Evolutionary conservation across 2,888 invertebrate genomes (phyloP).

Genomic region (Drosophila putrida): DNA sequence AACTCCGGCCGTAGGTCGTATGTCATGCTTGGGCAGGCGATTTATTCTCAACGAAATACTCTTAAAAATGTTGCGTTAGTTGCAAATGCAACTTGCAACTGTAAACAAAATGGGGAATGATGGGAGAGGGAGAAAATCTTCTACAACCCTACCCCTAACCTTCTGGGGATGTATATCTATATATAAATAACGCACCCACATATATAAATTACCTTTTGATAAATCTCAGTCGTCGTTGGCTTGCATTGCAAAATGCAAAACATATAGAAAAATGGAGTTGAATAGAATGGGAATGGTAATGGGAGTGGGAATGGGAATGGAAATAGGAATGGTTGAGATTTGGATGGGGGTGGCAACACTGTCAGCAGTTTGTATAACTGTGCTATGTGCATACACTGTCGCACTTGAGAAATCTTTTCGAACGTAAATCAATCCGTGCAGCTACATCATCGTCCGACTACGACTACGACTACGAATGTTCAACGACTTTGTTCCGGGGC

Average conservation of each 20-base stretch:
- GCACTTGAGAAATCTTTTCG: slow-evolving; percentile 85
- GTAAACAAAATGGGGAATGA: slow-evolving; percentile 2
- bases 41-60: slow-evolving; percentile 84
- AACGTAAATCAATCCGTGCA: slow-evolving; percentile 85
- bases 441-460: slow-evolving; percentile 73
- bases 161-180: slow-evolving; percentile 37
- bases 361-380: slow-evolving; percentile 27
- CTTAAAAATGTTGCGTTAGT: slow-evolving; percentile 76
- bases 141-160: too few species aligned
- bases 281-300: slow-evolving; percentile 14
- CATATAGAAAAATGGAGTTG: slow-evolving; percentile 62
- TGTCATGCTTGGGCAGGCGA: slow-evolving; percentile 78
- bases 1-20: slow-evolving; percentile 55
- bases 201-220: slow-evolving; percentile 86
- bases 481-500: slow-evolving; percentile 32
- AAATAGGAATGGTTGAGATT: slow-evolving; percentile 14
- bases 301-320: slow-evolving; percentile 14
- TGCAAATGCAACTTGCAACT: slow-evolving; percentile 53
- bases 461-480: slow-evolving; percentile 24
- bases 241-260: slow-evolving; percentile 47
- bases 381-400: slow-evolving; percentile 53
- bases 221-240: slow-evolving; percentile 83
- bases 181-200: slow-evolving; percentile 76
- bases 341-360: slow-evolving; percentile 14
- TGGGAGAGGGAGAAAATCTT: slow-evolving; percentile 31